Base-by-base conservation (phyloP, 2,888 invertebrate genomes). In the Loripinus fragilis region DNA sequence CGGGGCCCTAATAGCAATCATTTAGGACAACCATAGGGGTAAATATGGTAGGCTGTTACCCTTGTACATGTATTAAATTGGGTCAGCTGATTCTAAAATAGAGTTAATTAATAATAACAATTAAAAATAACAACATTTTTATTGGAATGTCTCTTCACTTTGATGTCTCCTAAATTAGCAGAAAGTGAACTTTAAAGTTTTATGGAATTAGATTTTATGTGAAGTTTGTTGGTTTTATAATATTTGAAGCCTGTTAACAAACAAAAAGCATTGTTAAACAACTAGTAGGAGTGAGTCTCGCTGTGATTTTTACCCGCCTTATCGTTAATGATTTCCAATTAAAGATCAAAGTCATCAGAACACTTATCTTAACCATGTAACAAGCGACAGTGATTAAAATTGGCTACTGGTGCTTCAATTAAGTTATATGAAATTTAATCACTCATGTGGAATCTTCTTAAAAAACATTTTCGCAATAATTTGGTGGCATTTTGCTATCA, bases 291-390 rank as follows among this genome's bases (percentile, higher is more conserved):
- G 45, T 45, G n/a, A 3, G 45, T 20, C 45, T 17, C 45, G 17
- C 17, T 17, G 17, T 45, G 45, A 8, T 20, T 45, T 20, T 20
- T 20, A 45, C 8, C 45, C 23, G 33, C 60, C 33, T 60, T 60
- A 17, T 60, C 60, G 17, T 20, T 60, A 60, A 60, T 60, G 33
- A 60, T 33, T 60, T 60, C 33, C 60, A 60, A 60, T 60, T 60
- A 60, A 60, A 60, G 33, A 60, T 60, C 60, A 60, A 60, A 60
- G 60, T 33, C 1, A 60, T 52, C 30, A 1, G 20, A 60, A 33
- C 28, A 25, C 52, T 52, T 52, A 52, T 52, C 52, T 23, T 7
- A 25, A n/a, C 25, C 52, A 52, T 52, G 52, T 52, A 25, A 52
- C 7, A 25, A 25, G 52, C 8, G 52, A 17, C 12, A 25, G 25